Evolutionary conservation across 2,113 vertebrate species (phyloP), one percentile per base, ranked within the genome.

Genomic region (Labeo rohita): DNA sequence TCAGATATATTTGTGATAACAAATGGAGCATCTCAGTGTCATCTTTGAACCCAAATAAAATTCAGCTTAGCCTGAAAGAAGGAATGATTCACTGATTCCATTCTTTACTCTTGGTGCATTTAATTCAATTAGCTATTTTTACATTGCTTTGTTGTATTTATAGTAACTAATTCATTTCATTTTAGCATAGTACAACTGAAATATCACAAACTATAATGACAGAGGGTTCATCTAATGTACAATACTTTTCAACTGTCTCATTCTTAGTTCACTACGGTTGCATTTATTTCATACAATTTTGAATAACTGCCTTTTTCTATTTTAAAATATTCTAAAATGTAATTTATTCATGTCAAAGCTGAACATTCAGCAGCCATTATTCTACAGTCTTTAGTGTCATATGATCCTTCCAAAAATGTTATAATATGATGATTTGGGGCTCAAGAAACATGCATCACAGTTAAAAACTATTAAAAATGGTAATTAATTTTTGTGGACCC

Each of bases 1-100:
- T 77, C 50, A 56, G 61, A 74, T 50, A 86, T 89, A 80, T 87
- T 84, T 86, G 83, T 88, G 47, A 75, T 85, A 50, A 76, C 49
- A 84, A 75, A 77, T 85, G 43, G 39, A 87, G 9, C 49, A 83
- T 52, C 70, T 73, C 54, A 49, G 23, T 88, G 88, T 78, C 66
- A 63, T 56, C 47, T 80, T 85, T 68, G 74, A 82, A 66, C 18
- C 34, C 43, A 83, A 83, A 90, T 80, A 87, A 85, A 84, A 21
- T 36, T 83, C 75, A 87, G 34, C 81, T 63, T 59, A 85, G 83
- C 78, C 36, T 47, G 34, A 74, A 23, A 34, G 36, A 59, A n/a
- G 39, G 52, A 49, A n/a, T 10, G 18, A 54, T 65, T 81, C 12
- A 47, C 8, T 63, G 54, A 80, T 63, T 87, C 10, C 78, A 72